Percentiles rank a stretch among this genome's conserved stretches.
phyloP scores from a whole-genome alignment of 1,140 invertebrate genomes.

The Drosophila rhopaloa region DNA sequence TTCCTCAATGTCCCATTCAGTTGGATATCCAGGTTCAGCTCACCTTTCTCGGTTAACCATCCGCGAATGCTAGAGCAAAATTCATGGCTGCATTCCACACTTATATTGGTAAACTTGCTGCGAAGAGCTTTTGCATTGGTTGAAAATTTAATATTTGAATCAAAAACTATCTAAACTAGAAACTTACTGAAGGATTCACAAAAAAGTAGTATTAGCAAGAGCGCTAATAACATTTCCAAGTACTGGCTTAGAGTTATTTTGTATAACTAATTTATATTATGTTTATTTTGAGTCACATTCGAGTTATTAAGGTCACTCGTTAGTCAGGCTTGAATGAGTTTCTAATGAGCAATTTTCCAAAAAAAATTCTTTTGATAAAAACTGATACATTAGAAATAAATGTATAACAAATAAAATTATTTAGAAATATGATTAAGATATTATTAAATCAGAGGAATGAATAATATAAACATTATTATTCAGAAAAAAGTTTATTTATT shows the following conservation, averaged over 20 bases:
- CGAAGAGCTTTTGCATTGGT: background rate
- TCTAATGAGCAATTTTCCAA: constrained; percentile 21
- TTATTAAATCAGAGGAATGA: too few relatives aligned
- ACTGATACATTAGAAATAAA: background rate
- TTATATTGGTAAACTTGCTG: constrained; percentile 44
- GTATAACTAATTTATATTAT: constrained; percentile 1
- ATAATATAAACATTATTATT: too few relatives aligned
- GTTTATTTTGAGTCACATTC: background rate
- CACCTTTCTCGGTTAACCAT: constrained; percentile 31
- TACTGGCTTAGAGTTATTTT: background rate
- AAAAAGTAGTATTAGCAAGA: constrained; percentile 2
- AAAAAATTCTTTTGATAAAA: background rate
- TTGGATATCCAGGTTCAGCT: constrained; percentile 43
- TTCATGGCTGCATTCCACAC: constrained; percentile 20
- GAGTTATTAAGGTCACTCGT: constrained; percentile 7
- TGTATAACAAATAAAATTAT: too few relatives aligned
- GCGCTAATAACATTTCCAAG: constrained; percentile 6
- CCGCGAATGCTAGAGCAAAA: constrained; percentile 16
- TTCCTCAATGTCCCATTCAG: constrained; percentile 21
- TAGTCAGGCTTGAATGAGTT: constrained; percentile 17
- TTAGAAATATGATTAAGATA: too few relatives aligned
- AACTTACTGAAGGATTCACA: constrained; percentile 39
- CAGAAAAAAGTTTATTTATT: too few relatives aligned
- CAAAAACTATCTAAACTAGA: background rate
- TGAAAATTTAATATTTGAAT: too few relatives aligned